Percentiles rank a stretch among this genome's conserved stretches.
These are phyloP conservation scores for Tribolium madens DNA, from an alignment of 1,140 invertebrate species.

Conservation along the genomic window DNA sequence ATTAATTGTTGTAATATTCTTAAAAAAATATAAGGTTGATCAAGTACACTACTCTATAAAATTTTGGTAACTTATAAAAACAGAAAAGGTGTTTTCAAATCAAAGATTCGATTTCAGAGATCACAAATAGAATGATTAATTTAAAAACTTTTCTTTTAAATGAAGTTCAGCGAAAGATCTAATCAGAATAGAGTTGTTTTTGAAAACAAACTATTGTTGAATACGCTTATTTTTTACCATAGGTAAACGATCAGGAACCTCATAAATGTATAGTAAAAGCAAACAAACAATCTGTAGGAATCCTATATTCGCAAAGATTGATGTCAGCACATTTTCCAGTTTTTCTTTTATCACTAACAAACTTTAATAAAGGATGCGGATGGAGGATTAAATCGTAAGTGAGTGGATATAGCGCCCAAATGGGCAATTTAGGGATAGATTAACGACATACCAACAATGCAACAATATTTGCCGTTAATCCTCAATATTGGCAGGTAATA, in stretches of 20 bases:
- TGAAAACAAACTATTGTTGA: slow-evolving; percentile 1
- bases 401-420: neutral
- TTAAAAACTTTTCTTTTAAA: neutral
- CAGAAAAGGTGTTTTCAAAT: neutral
- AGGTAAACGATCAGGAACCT: neutral
- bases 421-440: slow-evolving; percentile 27
- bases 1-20: no score
- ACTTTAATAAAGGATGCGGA: neutral
- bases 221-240: slow-evolving; percentile 8
- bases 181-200: slow-evolving; percentile 35
- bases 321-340: neutral
- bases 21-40: no score
- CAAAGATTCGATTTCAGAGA: neutral
- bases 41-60: no score
- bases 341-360: slow-evolving; percentile 1
- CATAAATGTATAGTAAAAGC: slow-evolving; percentile 22
- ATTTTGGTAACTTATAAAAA: no score
- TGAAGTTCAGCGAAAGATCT: slow-evolving; percentile 3
- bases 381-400: neutral
- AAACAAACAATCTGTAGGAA: neutral
- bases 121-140: slow-evolving; percentile 37
- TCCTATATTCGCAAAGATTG: neutral
- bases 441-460: slow-evolving; percentile 46
- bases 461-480: slow-evolving; percentile 59
- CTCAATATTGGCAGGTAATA: slow-evolving; percentile 61